Evolutionary conservation across 2,888 invertebrate species (phyloP), one percentile per base, ranked within the genome.

Genomic region (Caenorhabditis virilis): DNA sequence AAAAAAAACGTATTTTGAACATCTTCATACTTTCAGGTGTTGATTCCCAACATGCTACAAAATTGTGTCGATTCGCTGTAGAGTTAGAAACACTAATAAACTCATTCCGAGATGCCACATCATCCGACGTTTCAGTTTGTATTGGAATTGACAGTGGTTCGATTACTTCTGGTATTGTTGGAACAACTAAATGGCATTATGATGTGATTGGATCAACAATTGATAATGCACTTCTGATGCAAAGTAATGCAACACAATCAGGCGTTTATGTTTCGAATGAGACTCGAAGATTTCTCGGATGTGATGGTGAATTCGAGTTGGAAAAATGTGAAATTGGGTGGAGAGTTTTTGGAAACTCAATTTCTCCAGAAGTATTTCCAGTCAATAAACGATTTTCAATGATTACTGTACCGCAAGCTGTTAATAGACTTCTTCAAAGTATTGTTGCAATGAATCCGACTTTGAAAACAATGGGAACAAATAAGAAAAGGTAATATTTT

Each of bases 161-260:
- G 15, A 54, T 73, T 1, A 61, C 69, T 1, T 67, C 63, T 16
- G 80, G 80, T n/a, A 67, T 80, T 33, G 66, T 80, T 42, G 80
- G 80, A 3, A 63, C 69, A 25, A 61, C 72, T 27, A 82, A 82
- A 50, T 81, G 81, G 81, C 81, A 81, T 57, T 82, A 80, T 50
- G 81, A 82, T 39, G 59, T 82, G 6, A 69, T 78, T 27, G 81
- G 81, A 13, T 45, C 51, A 2, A 69, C 77, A 7, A 60, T 77
- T 45, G 79, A 82, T 51, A 72, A 73, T 46, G 79, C 79, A 9
- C 67, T 74, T 36, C 56, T 77, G 11, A 63, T 79, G 61, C 74
- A 78, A 45, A 62, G 62, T 26, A 72, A 74, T 35, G 75, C 75
- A 1, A 60, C 67, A 9, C 47, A 58, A 41, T 56, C 64, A 64